Evolutionary conservation across 1,140 invertebrate species (phyloP).

Genomic region (Streblospio benedicti): DNA sequence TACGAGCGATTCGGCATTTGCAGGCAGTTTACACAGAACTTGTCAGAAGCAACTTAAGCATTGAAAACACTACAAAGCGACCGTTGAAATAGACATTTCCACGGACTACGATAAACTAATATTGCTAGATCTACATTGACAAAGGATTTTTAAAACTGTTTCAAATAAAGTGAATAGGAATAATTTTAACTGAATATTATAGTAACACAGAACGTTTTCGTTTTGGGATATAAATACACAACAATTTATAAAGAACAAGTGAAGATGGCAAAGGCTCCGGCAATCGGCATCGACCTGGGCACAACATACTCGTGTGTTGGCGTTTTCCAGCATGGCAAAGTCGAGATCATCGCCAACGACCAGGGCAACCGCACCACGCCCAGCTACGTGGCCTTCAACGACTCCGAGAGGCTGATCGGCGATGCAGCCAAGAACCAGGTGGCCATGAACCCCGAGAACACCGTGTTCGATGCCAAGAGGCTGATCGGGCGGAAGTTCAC

Average conservation of each 20-base stretch:
- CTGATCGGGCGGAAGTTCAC: conserved; percentile 66
- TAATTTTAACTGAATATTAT: no score
- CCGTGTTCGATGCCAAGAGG: conserved; percentile 80
- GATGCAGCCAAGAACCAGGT: conserved; percentile 60
- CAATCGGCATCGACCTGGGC: conserved; percentile 52
- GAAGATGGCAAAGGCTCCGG: conserved; percentile 29
- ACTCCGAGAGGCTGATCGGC: conserved; percentile 75
- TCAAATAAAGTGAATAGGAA: no score
- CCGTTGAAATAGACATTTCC: no score
- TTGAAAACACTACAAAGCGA: no score
- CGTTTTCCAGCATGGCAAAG: conserved; percentile 53
- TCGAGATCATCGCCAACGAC: conserved; percentile 86
- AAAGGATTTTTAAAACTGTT: no score
- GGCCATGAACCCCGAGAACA: conserved; percentile 85
- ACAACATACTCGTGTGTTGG: conserved; percentile 53
- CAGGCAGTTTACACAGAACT: no score
- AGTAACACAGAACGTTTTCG: no score
- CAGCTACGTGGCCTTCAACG: conserved; percentile 82
- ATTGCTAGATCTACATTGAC: no score
- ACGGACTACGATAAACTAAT: no score
- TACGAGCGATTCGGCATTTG: no score
- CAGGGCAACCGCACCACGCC: conserved; percentile 87
- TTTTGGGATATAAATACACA: no score
- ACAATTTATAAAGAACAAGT: not conserved
- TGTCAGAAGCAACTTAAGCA: no score